Conservation (phyloP, 2,113 vertebrate genomes). For the Gymnogyps californianus region DNA sequence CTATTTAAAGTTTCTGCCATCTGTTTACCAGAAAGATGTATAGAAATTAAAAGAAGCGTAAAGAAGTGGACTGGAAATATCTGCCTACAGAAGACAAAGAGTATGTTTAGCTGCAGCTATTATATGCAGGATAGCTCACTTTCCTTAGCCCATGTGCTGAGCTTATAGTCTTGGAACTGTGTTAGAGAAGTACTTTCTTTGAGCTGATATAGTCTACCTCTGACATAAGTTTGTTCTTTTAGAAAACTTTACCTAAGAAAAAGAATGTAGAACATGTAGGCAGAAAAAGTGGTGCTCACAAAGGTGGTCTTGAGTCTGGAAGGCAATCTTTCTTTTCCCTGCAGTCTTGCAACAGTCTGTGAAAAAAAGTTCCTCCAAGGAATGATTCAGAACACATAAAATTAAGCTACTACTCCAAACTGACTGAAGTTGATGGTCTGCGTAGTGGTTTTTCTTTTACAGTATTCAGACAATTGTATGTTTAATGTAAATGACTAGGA, state of each 20-base stretch:
- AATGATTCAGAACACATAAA: background rate
- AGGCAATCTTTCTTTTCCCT: background rate
- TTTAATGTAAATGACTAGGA: background rate
- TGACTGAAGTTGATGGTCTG: background rate
- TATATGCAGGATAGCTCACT: background rate
- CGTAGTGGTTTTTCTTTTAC: background rate
- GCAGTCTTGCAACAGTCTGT: background rate
- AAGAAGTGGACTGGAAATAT: background rate
- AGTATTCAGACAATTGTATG: background rate
- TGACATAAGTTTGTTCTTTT: background rate
- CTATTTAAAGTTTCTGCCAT: background rate
- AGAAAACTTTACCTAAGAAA: background rate
- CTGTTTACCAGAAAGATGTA: background rate
- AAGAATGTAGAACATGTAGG: background rate
- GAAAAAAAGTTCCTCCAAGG: background rate
- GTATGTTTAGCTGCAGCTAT: background rate
- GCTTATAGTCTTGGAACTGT: background rate
- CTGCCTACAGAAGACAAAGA: background rate
- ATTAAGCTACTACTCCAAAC: background rate
- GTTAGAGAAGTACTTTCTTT: background rate
- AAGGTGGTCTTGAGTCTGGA: background rate
- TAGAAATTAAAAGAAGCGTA: background rate
- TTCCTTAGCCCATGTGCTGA: background rate
- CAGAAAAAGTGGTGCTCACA: background rate
- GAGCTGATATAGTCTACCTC: background rate